These are phyloP conservation scores for Oncopodura yosiiana DNA, from an alignment of 1,140 invertebrate genomes.

Conservation along the genomic window DNA sequence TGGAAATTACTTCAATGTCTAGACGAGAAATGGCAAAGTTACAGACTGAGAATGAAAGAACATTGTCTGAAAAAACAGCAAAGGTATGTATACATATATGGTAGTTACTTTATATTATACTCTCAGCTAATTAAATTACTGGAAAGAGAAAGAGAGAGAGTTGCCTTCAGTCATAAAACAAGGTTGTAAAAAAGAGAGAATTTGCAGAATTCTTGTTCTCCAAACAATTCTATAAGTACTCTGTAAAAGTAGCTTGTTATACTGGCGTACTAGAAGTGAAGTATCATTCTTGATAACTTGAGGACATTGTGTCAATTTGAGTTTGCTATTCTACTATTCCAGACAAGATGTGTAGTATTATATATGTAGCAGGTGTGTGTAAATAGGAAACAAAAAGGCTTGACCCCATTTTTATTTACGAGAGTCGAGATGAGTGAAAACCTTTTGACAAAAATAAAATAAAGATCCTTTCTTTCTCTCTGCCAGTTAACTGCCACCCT, in stretches of 20 bases:
- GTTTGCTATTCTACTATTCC: no score
- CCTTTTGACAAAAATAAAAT: neutral
- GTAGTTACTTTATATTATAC: neutral
- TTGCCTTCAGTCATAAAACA: neutral
- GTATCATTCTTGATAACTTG: no score
- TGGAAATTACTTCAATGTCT: neutral
- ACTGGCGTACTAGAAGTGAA: no score
- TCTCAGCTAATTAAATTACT: neutral
- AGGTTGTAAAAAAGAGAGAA: no score
- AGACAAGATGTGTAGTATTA: no score
- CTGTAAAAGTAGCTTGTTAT: no score
- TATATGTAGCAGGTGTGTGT: no score
- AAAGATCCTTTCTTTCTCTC: neutral
- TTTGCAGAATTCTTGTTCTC: no score
- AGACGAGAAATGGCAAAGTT: neutral
- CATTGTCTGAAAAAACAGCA: neutral
- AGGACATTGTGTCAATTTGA: no score
- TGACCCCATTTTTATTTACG: no score
- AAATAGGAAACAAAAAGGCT: no score
- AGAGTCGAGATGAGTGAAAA: neutral
- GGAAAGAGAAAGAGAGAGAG: neutral
- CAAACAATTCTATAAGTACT: no score
- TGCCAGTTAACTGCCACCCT: neutral
- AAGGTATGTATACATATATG: neutral
- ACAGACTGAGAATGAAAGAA: neutral